phyloP scores from a whole-genome alignment of 2,113 vertebrate species.

The Hyla sarda region DNA sequence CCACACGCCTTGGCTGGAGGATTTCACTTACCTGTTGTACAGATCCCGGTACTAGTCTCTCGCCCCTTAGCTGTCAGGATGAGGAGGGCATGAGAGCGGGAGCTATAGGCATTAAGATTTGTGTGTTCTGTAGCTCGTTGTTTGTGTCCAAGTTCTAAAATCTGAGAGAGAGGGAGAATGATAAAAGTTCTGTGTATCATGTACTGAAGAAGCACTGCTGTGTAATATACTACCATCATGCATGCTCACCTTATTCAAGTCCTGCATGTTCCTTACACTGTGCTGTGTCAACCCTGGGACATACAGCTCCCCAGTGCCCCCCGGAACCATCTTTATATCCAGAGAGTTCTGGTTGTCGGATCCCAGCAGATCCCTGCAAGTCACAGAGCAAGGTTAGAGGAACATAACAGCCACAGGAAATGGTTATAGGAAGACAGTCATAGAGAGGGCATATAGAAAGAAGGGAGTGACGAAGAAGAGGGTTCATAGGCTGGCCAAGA shows the following conservation, averaged over 20 bases:
- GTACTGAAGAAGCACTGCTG: background rate
- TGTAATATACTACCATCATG: background rate
- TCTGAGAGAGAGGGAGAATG: slow-evolving; percentile 66
- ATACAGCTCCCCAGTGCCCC: slow-evolving; percentile 92
- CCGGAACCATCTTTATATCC: slow-evolving; percentile 93
- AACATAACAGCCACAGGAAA: background rate
- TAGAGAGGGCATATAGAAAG: background rate
- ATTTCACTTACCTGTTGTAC: slow-evolving; percentile 80
- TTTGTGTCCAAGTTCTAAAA: slow-evolving; percentile 87
- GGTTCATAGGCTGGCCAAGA: too few relatives aligned
- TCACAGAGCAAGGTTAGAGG: background rate
- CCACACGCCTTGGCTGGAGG: background rate
- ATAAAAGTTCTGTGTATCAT: background rate
- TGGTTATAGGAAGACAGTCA: background rate
- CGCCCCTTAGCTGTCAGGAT: slow-evolving; percentile 83
- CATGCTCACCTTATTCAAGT: slow-evolving; percentile 88
- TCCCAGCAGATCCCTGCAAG: slow-evolving; percentile 85
- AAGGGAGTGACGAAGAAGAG: background rate
- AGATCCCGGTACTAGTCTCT: slow-evolving; percentile 84
- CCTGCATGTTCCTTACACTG: slow-evolving; percentile 85
- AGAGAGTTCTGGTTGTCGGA: slow-evolving; percentile 87
- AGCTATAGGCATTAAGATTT: slow-evolving; percentile 94
- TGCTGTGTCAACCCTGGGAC: slow-evolving; percentile 89
- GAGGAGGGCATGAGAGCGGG: slow-evolving; percentile 92
- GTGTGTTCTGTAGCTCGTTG: slow-evolving; percentile 91